A percentile compares a stretch with the other conserved stretches of the same genome.
phyloP scores from a whole-genome alignment of 2,113 vertebrate species.

The Rhinogobius similis region DNA sequence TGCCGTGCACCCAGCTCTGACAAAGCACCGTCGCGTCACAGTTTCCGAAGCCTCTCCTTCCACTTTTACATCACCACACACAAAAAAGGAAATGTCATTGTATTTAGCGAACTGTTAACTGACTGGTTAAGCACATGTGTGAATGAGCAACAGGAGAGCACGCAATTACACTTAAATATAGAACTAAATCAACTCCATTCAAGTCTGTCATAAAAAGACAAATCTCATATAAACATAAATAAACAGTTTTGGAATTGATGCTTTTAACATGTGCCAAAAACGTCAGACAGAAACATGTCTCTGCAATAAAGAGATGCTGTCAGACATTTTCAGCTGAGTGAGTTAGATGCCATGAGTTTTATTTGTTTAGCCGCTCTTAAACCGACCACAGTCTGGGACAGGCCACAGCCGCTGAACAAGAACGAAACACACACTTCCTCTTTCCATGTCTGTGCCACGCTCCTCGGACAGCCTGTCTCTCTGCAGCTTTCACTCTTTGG shows the following conservation, averaged over 20 bases:
- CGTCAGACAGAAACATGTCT: conserved; percentile 10
- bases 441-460: conserved; percentile 72
- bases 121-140: conserved; percentile 15
- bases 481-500: conserved; percentile 55
- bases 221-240: neutral
- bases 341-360: conserved; percentile 60
- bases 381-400: conserved; percentile 68
- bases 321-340: conserved; percentile 54
- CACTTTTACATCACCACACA: conserved; percentile 60
- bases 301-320: conserved; percentile 14
- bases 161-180: neutral
- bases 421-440: conserved; percentile 75
- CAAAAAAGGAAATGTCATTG: conserved; percentile 28
- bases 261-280: conserved; percentile 12
- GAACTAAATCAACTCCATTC: neutral
- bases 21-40: conserved; percentile 61
- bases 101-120: conserved; percentile 34
- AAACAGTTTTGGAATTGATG: neutral
- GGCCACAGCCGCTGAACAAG: conserved; percentile 59
- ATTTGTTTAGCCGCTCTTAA: conserved; percentile 71
- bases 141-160: neutral
- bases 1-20: conserved; percentile 55
- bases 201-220: neutral
- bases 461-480: conserved; percentile 37
- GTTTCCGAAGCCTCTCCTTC: conserved; percentile 68